These are phyloP conservation scores for Hemitrygon akajei DNA, from an alignment of 2,797 vertebrate species.

Conservation along the genomic window DNA sequence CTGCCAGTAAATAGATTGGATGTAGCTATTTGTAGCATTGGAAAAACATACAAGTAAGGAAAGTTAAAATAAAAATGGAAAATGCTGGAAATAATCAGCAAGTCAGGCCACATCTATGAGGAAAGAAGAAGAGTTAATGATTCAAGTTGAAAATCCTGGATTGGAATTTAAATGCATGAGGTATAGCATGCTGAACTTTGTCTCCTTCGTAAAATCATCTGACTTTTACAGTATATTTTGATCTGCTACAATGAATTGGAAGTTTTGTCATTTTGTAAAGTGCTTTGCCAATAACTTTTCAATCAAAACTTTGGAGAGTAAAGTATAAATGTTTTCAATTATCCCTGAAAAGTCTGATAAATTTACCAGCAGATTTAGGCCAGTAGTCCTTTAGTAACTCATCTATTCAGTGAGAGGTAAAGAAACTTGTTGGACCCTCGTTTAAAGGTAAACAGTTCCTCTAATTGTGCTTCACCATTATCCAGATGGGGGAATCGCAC, in stretches of 20 bases:
- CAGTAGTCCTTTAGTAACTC: too few relatives aligned
- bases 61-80: neutral
- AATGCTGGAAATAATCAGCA: too few relatives aligned
- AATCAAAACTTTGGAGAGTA: neutral
- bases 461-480: too few relatives aligned
- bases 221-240: neutral
- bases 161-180: too few relatives aligned
- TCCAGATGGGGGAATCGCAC: too few relatives aligned
- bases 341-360: neutral
- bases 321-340: neutral
- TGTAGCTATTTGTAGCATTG: neutral
- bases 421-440: too few relatives aligned
- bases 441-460: too few relatives aligned
- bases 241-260: neutral
- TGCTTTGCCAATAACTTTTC: neutral
- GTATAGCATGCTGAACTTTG: too few relatives aligned
- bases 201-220: neutral
- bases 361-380: neutral
- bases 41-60: neutral
- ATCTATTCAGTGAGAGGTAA: too few relatives aligned
- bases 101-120: too few relatives aligned
- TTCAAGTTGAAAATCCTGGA: too few relatives aligned
- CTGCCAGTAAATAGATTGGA: neutral
- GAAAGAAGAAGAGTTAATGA: too few relatives aligned
- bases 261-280: neutral